Evolutionary conservation across 2,888 invertebrate species (phyloP), one percentile per base, ranked within the genome.

Genomic region (Lepidocyrtinus sp.): DNA sequence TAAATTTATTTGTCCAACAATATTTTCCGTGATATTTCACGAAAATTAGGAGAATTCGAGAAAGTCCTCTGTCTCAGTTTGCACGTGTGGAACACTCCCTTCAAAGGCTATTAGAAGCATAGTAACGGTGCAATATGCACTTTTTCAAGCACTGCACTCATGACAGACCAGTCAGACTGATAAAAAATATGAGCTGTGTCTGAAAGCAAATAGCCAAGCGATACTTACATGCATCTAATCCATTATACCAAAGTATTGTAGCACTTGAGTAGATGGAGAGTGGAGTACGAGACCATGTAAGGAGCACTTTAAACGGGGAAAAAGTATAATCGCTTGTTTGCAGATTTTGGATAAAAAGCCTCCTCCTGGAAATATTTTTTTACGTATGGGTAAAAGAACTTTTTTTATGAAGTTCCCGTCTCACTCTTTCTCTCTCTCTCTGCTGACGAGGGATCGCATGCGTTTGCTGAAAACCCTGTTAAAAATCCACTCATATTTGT

Each of bases 401-500:
- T 50, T 50, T 50, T 50, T 50, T 50, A 50, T 50, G 50, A 50
- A 50, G 15, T 50, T 50, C 50, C 17, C 50, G n/a, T n/a, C n/a
- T n/a, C n/a, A n/a, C 36, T 7, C 5, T 36, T 26, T 25, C 15
- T 63, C 26, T 25, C 24, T 63, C 1, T 9, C 21, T 22, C 2
- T 62, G 17, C 19, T 21, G 19, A 7, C 62, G 63, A 63, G n/a
- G 50, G 50, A n/a, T 50, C 50, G 50, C 50, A 24, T 63, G 63
- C 7, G 15, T 63, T 24, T 9, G 22, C 62, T 36, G 36, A 36
- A 50, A 63, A 63, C 24, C 63, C 24, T 63, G 63, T 17, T 63
- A n/a, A n/a, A n/a, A n/a, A n/a, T n/a, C n/a, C n/a, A n/a, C 63
- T 17, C n/a, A 50, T 63, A 63, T 63, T 63, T 63, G 63, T 63